phyloP scores from a whole-genome alignment of 2,888 invertebrate species.

The Dicyrtoma fusca region DNA sequence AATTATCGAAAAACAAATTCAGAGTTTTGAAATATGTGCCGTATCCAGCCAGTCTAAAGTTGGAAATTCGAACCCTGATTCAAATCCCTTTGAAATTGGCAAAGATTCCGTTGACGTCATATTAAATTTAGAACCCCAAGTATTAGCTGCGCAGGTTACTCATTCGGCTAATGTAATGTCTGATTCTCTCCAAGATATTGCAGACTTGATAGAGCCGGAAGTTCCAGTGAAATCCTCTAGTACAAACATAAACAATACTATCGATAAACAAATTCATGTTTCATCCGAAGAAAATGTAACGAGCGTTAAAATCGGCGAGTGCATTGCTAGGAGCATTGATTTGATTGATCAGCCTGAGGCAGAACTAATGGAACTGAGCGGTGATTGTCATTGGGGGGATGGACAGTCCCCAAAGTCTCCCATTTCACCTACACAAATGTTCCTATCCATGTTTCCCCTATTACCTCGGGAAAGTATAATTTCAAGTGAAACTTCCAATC shows the following conservation, averaged over 20 bases:
- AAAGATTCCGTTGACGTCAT: no score
- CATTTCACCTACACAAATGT: conserved; percentile 56
- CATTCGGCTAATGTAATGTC: not conserved
- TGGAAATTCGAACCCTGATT: no score
- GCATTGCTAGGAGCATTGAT: conserved; percentile 56
- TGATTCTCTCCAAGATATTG: conserved; percentile 3
- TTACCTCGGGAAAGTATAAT: conserved; percentile 50
- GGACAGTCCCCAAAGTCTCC: conserved; percentile 53
- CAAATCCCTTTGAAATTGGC: no score
- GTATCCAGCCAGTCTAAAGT: no score
- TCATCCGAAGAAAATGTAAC: not conserved
- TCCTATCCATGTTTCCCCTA: conserved; percentile 55
- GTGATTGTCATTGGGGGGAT: conserved; percentile 48
- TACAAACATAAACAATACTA: not conserved
- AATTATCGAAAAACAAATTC: no score
- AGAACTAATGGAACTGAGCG: conserved; percentile 54
- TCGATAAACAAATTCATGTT: not conserved
- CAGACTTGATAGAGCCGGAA: conserved; percentile 1
- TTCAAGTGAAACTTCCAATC: conserved; percentile 26
- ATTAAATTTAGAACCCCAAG: no score
- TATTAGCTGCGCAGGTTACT: no score
- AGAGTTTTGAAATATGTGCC: no score
- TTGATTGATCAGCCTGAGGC: conserved; percentile 53
- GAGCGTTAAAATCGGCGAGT: conserved; percentile 55
- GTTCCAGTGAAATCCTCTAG: not conserved